Evolutionary conservation across 1,140 invertebrate species (phyloP), one percentile per base, ranked within the genome.

Genomic region (Drosophila subpulchrella): DNA sequence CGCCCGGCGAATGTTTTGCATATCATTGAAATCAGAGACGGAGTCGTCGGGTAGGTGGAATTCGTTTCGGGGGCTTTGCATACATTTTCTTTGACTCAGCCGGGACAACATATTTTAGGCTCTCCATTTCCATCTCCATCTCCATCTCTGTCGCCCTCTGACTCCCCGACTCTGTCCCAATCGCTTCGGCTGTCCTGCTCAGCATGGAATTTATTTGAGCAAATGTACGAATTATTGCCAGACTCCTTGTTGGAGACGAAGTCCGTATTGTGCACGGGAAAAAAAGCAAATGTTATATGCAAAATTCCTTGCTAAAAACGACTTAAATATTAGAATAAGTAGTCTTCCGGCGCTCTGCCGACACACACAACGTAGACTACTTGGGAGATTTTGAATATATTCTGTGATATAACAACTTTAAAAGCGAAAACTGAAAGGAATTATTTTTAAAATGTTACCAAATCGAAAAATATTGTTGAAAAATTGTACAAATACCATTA

Each of bases 131-230:
- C 36, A 41, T 12, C 48, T 53, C 17, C 36, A 41, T 12, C 48
- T 53, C 53, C 50, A 13, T 15, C 17, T 5, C 27, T 34, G 11
- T 7, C 6, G 27, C 36, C 8, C 50, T 46, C 61, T 46, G 15
- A 13, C 36, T n/a, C 32, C 50, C 17, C 32, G 32, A 30, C 13
- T 4, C 50, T 36, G 15, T 17, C 71, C 11, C 47, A 15, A 15
- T 47, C 54, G 24, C 30, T 47, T 46, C 44, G 54, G 13, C 55
- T 57, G 78, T 79, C 58, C 62, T 53, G 59, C 70, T 75, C 83
- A 66, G 83, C 83, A 79, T 82, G 83, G 83, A 86, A 86, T 86
- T 86, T 86, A 86, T 86, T 88, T 86, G 83, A 86, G 83, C 83
- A 86, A 86, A 86, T 86, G 88, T 86, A 84, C 83, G 82, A 86